A percentile compares a stretch with the other conserved stretches of the same genome.
Evolutionary conservation across 1,140 invertebrate species (phyloP).

Genomic region (Probaryconus sp.): DNA sequence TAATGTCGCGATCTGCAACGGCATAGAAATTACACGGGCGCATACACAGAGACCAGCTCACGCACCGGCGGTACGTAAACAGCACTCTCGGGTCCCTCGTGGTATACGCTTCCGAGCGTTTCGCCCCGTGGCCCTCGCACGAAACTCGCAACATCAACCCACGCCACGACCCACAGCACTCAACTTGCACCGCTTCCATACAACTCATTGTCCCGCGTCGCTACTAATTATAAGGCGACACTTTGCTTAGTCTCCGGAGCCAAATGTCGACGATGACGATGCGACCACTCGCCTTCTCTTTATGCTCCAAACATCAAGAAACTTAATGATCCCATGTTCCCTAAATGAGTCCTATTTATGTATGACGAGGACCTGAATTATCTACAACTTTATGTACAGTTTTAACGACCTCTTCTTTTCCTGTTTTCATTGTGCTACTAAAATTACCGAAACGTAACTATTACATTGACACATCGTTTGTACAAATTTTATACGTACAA

Average conservation of each 20-base stretch:
- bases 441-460: too few species aligned
- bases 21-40: slow-evolving; percentile 53
- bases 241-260: slow-evolving; percentile 51
- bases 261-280: slow-evolving; percentile 57
- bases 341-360: slow-evolving; percentile 54
- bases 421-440: slow-evolving; percentile 33
- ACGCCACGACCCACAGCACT: slow-evolving; percentile 41
- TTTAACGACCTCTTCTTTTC: slow-evolving; percentile 33
- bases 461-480: too few species aligned
- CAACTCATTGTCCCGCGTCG: slow-evolving; percentile 62
- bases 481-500: too few species aligned
- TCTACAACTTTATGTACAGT: slow-evolving; percentile 26
- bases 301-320: slow-evolving; percentile 57
- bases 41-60: slow-evolving; percentile 20
- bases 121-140: slow-evolving; percentile 38
- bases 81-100: slow-evolving; percentile 38
- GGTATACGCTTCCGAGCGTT: slow-evolving; percentile 18
- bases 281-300: slow-evolving; percentile 55
- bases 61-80: slow-evolving; percentile 44
- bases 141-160: slow-evolving; percentile 36
- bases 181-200: slow-evolving; percentile 39
- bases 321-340: slow-evolving; percentile 47
- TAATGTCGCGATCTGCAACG: slow-evolving; percentile 54
- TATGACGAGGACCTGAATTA: slow-evolving; percentile 35
- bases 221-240: slow-evolving; percentile 68